Base-by-base conservation (phyloP, 2,113 vertebrate species). In the Macaca fascicularis region DNA sequence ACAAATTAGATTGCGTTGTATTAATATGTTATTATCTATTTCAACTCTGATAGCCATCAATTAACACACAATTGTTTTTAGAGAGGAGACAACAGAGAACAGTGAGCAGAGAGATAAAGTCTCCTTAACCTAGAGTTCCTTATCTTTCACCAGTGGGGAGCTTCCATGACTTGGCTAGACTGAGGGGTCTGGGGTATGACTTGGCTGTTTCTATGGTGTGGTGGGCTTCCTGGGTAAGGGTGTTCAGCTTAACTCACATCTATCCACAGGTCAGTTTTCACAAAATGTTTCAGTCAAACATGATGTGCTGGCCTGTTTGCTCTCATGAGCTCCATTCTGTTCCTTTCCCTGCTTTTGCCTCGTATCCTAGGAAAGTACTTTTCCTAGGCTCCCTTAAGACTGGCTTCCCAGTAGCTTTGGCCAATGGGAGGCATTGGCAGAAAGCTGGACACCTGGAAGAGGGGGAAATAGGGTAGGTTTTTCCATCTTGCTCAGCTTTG, bases 1-100 rank as follows among this genome's bases (percentile, higher is more conserved):
- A 45, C 74, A 93, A 94, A 86, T 96, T 90, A 84, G 45, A 57
- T 52, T 55, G 43, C 38, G 57, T 80, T 88, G 13, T 85, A 74
- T 81, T 57, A 74, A 64, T 80, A 22, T 76, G 10, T 52, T 69
- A 74, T 96, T 89, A 87, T 75, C 72, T 43, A 11, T 76, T 81
- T 70, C 35, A 70, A 94, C 50, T 80, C 50, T 10, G 7, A 80
- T 93, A 89, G 40, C 43, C 64, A 83, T 57, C 75, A 70, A 32
- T 83, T 93, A 69, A 83, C 27, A 79, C 30, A 38, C 2, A 32
- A 19, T 45, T 87, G 32, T 22, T 92, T 92, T n/a, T n/a, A 76
- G 35, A 74, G 16, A 87, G 35, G 12, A 64, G n/a, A 89, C 0
- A 48, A 40, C 30, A 75, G 20, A 55, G 55, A 43, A 81, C 12